Conservation (phyloP, 2,797 vertebrate genomes). For the Emys orbicularis region DNA sequence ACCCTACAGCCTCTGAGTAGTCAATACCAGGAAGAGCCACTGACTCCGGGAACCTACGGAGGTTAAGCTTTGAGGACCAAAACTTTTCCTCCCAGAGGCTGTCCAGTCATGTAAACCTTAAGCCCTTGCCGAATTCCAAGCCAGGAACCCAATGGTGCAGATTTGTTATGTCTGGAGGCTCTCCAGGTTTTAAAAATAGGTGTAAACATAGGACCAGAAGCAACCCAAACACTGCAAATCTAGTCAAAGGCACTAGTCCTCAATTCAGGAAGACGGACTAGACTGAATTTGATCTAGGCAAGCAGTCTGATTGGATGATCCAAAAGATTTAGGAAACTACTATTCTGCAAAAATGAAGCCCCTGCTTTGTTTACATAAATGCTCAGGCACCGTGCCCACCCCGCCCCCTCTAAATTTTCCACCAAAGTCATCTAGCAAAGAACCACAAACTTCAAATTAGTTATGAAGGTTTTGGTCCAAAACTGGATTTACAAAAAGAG, state of each 20-base stretch:
- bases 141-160: not conserved
- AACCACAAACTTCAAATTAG: not conserved
- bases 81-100: not conserved
- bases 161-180: not conserved
- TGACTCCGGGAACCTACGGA: not conserved
- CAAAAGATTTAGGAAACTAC: not conserved
- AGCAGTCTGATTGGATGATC: not conserved
- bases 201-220: not conserved
- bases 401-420: not conserved
- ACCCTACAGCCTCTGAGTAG: accelerated
- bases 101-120: not conserved
- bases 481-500: not conserved
- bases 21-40: accelerated
- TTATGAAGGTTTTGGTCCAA: not conserved
- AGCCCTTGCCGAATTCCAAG: not conserved
- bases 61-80: not conserved
- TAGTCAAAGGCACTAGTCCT: not conserved
- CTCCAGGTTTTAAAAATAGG: not conserved
- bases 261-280: accelerated
- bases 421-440: not conserved
- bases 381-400: too few relatives aligned
- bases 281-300: not conserved
- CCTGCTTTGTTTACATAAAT: not conserved
- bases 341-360: not conserved
- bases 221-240: not conserved